Evolutionary conservation across 2,888 invertebrate genomes (phyloP).

Genomic region (Andricus curvator): DNA sequence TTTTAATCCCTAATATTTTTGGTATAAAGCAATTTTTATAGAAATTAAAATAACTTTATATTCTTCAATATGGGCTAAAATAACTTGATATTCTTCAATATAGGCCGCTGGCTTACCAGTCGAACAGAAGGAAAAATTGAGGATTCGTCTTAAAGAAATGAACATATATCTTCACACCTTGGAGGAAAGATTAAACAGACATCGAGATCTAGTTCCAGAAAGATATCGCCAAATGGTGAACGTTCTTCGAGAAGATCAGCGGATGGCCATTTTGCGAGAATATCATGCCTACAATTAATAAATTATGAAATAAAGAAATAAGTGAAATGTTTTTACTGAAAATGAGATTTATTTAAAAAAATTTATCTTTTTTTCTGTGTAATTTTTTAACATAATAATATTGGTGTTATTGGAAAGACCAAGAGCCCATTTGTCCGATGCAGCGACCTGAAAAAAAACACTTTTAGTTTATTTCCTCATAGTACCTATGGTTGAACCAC

Average conservation of each 20-base stretch:
- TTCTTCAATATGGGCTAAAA: neutral
- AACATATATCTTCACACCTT: slow-evolving; percentile 80
- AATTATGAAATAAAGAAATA: neutral
- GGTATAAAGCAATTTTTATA: neutral
- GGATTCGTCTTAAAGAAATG: slow-evolving; percentile 79
- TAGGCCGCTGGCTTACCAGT: slow-evolving; percentile 76
- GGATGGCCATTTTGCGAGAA: slow-evolving; percentile 52
- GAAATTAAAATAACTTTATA: slow-evolving; percentile 21
- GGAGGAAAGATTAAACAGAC: slow-evolving; percentile 83
- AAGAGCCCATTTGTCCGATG: slow-evolving; percentile 92
- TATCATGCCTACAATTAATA: neutral
- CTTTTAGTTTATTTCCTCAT: neutral
- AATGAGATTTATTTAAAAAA: neutral
- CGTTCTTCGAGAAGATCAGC: slow-evolving; percentile 55
- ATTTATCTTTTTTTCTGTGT: neutral
- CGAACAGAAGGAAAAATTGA: slow-evolving; percentile 82
- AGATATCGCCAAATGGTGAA: slow-evolving; percentile 77
- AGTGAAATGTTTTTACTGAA: neutral
- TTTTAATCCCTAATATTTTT: neutral
- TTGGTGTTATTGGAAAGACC: slow-evolving; percentile 82
- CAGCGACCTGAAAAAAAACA: slow-evolving; percentile 81
- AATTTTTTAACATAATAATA: neutral
- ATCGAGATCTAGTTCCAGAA: slow-evolving; percentile 81
- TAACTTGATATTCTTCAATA: slow-evolving; percentile 23
- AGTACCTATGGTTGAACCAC: too few species aligned